These are phyloP conservation scores for Anolis apletophallus DNA, from an alignment of 2,797 vertebrate genomes.

Conservation along the genomic window DNA sequence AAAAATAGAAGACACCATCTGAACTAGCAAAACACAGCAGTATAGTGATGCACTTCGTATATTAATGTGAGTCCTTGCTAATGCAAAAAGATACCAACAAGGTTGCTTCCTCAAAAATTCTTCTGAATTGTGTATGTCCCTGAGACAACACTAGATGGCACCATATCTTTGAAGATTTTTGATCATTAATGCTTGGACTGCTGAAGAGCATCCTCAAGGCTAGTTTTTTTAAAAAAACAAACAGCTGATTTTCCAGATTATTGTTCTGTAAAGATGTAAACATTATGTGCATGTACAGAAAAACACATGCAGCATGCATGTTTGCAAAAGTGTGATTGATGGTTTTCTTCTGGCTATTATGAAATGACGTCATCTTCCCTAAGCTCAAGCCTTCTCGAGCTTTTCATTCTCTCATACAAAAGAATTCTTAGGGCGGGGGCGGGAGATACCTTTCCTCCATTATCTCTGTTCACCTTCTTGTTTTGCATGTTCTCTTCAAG, in stretches of 20 bases:
- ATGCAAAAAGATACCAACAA: neutral
- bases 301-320: constrained; percentile 62
- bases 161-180: constrained; percentile 47
- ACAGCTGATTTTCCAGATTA: constrained; percentile 60
- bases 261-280: constrained; percentile 62
- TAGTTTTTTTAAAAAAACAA: constrained; percentile 43
- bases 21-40: too few species aligned
- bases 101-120: constrained; percentile 15
- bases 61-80: too few species aligned
- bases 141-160: constrained; percentile 74
- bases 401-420: constrained; percentile 64
- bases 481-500: constrained; percentile 46
- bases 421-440: constrained; percentile 45
- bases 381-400: constrained; percentile 62
- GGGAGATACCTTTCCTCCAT: constrained; percentile 53
- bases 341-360: constrained; percentile 63
- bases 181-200: neutral
- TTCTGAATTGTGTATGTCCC: constrained; percentile 20
- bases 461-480: constrained; percentile 71
- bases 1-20: too few species aligned
- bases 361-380: constrained; percentile 67
- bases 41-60: too few species aligned
- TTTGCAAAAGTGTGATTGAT: constrained; percentile 68
- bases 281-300: constrained; percentile 41
- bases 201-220: constrained; percentile 50